These are phyloP conservation scores for Cirrhinus mrigala DNA, from an alignment of 2,797 vertebrate species.

Conservation along the genomic window DNA sequence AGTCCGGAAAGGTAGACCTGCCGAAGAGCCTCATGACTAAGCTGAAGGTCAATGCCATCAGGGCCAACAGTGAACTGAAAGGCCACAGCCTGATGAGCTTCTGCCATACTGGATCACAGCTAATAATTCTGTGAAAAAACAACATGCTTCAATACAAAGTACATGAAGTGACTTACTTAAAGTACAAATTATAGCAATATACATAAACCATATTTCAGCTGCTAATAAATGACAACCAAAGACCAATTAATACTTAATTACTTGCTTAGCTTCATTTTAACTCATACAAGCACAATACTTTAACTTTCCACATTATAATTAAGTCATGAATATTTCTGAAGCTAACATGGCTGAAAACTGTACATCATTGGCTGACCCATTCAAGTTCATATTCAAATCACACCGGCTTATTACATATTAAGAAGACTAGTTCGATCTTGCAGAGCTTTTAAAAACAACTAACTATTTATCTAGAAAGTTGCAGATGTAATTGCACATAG, in stretches of 20 bases:
- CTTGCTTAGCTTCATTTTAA: background rate
- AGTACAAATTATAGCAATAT: background rate
- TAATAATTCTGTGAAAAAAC: conserved; percentile 11
- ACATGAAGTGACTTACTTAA: background rate
- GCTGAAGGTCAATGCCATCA: conserved; percentile 95
- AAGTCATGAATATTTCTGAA: background rate
- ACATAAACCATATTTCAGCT: no score
- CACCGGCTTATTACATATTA: background rate
- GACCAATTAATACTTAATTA: background rate
- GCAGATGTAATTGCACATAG: background rate
- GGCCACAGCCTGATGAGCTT: conserved; percentile 98
- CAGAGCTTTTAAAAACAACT: background rate
- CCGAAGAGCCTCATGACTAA: conserved; percentile 94
- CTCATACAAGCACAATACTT: background rate
- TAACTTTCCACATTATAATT: background rate
- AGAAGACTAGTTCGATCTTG: background rate
- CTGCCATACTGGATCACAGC: conserved; percentile 85
- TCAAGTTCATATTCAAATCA: background rate
- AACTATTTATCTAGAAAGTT: background rate
- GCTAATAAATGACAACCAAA: background rate
- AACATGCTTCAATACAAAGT: background rate
- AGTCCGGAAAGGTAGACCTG: conserved; percentile 96
- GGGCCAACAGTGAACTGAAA: conserved; percentile 98
- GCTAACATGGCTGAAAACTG: background rate
- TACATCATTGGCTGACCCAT: background rate